phyloP scores from a whole-genome alignment of 2,797 vertebrate species.

The Gadopsis bispinosus region DNA sequence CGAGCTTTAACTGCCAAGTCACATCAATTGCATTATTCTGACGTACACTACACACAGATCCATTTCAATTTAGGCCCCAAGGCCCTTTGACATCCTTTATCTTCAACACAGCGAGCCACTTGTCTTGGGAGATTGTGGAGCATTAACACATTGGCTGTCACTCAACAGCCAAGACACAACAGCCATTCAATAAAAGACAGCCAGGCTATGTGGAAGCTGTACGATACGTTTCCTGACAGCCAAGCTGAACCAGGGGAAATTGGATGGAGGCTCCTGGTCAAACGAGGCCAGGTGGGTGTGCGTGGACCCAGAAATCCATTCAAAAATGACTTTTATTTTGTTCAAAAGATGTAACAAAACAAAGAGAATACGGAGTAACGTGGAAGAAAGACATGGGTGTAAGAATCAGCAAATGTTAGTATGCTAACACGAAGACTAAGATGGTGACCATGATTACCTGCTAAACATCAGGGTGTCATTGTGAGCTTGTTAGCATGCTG shows the following conservation, averaged over 20 bases:
- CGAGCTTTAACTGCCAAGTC: conserved; percentile 31
- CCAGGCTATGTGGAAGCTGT: conserved; percentile 4
- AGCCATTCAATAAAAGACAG: conserved; percentile 67
- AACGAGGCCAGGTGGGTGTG: conserved; percentile 1
- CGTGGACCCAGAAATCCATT: conserved; percentile 16
- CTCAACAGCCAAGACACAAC: conserved; percentile 44
- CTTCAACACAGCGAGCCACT: conserved; percentile 51
- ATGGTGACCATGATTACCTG: no score
- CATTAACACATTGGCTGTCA: conserved; percentile 56
- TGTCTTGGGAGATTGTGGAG: conserved; percentile 46
- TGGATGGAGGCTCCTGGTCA: conserved; percentile 21
- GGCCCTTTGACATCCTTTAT: conserved; percentile 51
- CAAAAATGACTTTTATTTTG: background rate
- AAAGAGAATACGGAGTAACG: no score
- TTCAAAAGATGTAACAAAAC: background rate
- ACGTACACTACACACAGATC: conserved; percentile 42
- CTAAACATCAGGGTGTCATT: background rate
- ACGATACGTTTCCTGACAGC: conserved; percentile 28
- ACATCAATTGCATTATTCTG: conserved; percentile 42
- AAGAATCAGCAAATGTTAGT: no score
- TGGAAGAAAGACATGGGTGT: no score
- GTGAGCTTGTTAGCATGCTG: background rate
- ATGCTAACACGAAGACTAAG: no score
- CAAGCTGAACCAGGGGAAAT: background rate
- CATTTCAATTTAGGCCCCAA: conserved; percentile 62